Conservation (phyloP, 2,113 vertebrate genomes). For the Nanorana parkeri region DNA sequence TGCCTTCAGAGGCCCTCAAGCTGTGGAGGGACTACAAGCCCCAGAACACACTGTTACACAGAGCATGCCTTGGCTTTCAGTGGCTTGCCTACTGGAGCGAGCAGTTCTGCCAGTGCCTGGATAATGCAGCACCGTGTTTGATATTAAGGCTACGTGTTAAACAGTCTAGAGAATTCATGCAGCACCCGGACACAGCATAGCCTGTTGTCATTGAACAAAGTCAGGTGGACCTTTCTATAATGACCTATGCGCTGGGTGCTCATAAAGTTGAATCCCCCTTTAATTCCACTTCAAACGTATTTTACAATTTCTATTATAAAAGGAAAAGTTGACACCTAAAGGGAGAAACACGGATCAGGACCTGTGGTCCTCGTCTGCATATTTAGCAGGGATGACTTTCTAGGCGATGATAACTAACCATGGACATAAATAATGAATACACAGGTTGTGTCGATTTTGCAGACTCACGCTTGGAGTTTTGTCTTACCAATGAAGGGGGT, state of each 20-base stretch:
- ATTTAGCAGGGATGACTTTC: neutral
- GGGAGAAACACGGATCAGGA: neutral
- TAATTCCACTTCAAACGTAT: no score
- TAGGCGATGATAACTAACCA: neutral
- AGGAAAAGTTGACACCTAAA: neutral
- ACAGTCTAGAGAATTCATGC: conserved; percentile 11
- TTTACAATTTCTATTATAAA: neutral
- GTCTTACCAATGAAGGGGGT: conserved; percentile 75
- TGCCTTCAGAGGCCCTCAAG: no score
- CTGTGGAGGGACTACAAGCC: no score
- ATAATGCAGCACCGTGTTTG: conserved; percentile 10
- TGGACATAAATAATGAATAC: neutral
- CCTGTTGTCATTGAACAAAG: neutral
- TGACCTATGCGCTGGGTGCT: no score
- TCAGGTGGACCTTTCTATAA: neutral
- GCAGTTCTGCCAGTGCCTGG: conserved; percentile 39
- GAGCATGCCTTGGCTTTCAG: no score
- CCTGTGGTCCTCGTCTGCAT: no score
- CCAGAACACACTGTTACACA: no score
- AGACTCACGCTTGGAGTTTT: neutral
- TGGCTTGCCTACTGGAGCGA: no score
- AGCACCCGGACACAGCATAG: neutral
- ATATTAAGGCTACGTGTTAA: conserved; percentile 34
- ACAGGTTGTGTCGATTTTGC: neutral
- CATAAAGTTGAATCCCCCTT: neutral